A percentile compares a stretch with the other conserved stretches of the same genome.
phyloP scores from a whole-genome alignment of 2,888 invertebrate genomes.

The Drosophila leonis region DNA sequence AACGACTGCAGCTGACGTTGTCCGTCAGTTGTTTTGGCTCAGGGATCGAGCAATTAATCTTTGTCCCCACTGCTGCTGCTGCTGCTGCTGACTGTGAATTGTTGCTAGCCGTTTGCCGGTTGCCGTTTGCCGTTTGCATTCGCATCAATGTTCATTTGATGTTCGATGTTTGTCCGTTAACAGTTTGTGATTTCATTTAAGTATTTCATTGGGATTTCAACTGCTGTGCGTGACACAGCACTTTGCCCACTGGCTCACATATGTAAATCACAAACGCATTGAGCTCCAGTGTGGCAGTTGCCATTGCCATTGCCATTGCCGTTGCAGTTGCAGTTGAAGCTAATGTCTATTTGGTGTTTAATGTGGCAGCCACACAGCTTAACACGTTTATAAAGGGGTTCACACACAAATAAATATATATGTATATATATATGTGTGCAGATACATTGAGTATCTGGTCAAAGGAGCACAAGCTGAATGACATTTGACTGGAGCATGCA shows the following conservation, averaged over 20 bases:
- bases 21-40: constrained; percentile 10
- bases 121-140: constrained; percentile 16
- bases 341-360: constrained; percentile 75
- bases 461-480: constrained; percentile 31
- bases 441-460: background rate
- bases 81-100: constrained; percentile 9
- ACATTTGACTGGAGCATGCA: constrained; percentile 29
- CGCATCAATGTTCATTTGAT: constrained; percentile 53
- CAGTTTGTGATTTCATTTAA: constrained; percentile 65
- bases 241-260: constrained; percentile 48
- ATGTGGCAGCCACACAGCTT: constrained; percentile 65
- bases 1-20: constrained; percentile 9
- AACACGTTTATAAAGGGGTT: constrained; percentile 55
- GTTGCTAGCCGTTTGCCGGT: constrained; percentile 3
- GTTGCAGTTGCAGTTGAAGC: constrained; percentile 34
- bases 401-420: background rate
- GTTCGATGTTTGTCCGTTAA: constrained; percentile 58
- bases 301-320: constrained; percentile 11
- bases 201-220: constrained; percentile 57
- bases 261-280: constrained; percentile 57
- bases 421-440: background rate
- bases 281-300: background rate
- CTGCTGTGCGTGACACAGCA: constrained; percentile 18
- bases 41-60: constrained; percentile 47
- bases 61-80: constrained; percentile 14